These are phyloP conservation scores for Gastracanthus pulcherrimus DNA, from an alignment of 2,888 invertebrate genomes.

Conservation along the genomic window DNA sequence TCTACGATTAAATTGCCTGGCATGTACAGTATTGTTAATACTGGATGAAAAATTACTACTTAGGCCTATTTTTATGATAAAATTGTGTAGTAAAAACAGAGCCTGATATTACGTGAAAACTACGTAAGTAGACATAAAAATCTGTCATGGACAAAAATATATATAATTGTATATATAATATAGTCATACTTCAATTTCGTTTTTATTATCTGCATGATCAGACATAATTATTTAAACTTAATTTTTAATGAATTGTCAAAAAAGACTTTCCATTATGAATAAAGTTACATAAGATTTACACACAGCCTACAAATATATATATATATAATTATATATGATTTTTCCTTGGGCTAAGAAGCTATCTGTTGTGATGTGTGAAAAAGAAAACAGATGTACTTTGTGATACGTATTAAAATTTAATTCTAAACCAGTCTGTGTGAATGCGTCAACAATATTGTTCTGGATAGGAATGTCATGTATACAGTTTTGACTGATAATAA, in stretches of 20 bases:
- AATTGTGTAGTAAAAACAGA: slow-evolving; percentile 14
- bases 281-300: too few species aligned
- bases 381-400: slow-evolving; percentile 17
- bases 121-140: not conserved
- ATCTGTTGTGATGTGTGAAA: not conserved
- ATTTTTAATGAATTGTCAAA: not conserved
- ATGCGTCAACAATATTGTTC: slow-evolving; percentile 39
- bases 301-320: too few species aligned
- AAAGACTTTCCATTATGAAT: too few species aligned
- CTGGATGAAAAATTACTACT: slow-evolving; percentile 37
- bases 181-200: not conserved
- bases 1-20: slow-evolving; percentile 34
- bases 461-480: slow-evolving; percentile 47
- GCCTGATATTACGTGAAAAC: not conserved
- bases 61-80: slow-evolving; percentile 33
- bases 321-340: slow-evolving; percentile 7
- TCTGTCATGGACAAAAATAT: not conserved
- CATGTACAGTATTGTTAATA: slow-evolving; percentile 31
- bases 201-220: not conserved
- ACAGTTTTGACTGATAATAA: not conserved
- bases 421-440: slow-evolving; percentile 41
- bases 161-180: not conserved
- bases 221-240: too few species aligned
- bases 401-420: slow-evolving; percentile 28
- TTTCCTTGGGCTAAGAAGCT: slow-evolving; percentile 1